Base-by-base conservation (phyloP, 2,797 vertebrate species). In the Tokudaia tokunoshimensis region DNA sequence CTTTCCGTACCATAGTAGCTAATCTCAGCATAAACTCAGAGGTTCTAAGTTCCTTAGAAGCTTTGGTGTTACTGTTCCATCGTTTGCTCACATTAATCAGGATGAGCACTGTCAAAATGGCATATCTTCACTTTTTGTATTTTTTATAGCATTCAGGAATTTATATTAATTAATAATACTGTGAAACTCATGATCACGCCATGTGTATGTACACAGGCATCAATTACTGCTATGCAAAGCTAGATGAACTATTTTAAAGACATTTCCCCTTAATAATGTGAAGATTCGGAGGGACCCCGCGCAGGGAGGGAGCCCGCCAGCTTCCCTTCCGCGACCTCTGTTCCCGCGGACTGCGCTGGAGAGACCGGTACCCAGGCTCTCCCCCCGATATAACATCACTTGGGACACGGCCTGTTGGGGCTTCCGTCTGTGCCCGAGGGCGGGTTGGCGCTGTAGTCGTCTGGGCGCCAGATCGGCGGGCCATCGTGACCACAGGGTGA, bases 81-180 rank as follows among this genome's bases (percentile, higher is more conserved):
- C 79, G 34, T 91, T n/a, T 59, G 11, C 82, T 87, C 52, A 50
- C 19, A 67, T 19, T 85, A 65, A 19, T 81, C 20, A 55, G 85
- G 70, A 75, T 61, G 63, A 81, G 37, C 57, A n/a, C 47, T 50
- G 29, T 78, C 41, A 61, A 80, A 83, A 31, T 91, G 63, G n/a
- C 34, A 50, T 84, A n/a, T 22, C 57, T 76, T 76, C 50, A 74
- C 11, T 37, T 93, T 94, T 57, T 93, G 87, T 88, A 80, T 88
- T 94, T 81, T 78, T 91, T 82, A 93, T 14, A 85, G 9, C 14
- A 81, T 41, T 95, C 44, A 37, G 24, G 4, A 76, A 84, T 85
- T 92, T 72, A 14, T 55, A 24, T 41, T 80, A 4, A 55, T 70
- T 93, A 26, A 26, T 82, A 50, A 65, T 50, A 89, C 44, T 52